Conservation (phyloP, 2,797 vertebrate species). For the Stomatorhinus walkeri region DNA sequence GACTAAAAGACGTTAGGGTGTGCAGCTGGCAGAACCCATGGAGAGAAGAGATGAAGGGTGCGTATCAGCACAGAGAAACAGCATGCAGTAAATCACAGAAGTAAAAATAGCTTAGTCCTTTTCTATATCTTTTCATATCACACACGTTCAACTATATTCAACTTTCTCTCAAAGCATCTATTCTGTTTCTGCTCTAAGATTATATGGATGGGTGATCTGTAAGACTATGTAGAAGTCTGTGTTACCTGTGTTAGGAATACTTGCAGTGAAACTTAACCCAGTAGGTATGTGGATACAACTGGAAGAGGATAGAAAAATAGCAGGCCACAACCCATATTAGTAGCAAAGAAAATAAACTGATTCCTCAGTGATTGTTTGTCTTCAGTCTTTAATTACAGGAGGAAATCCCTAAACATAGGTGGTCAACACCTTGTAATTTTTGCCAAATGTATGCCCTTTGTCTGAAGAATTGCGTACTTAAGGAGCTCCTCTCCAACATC, state of each 20-base stretch:
- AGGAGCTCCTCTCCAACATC: background rate
- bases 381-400: background rate
- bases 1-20: background rate
- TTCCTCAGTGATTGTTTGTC: background rate
- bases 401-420: background rate
- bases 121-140: background rate
- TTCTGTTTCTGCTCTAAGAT: background rate
- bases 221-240: background rate
- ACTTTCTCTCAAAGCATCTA: background rate
- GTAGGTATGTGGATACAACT: background rate
- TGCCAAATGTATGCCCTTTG: background rate
- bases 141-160: background rate
- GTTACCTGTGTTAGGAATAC: background rate
- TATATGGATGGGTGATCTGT: background rate
- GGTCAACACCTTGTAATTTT: conserved; percentile 1
- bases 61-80: background rate
- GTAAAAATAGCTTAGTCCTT: background rate
- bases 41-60: background rate
- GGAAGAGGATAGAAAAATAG: background rate
- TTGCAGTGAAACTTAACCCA: background rate
- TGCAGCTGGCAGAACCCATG: background rate
- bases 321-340: background rate
- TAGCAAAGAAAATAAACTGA: conserved; percentile 1
- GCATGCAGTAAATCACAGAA: background rate
- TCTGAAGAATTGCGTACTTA: background rate